These are phyloP conservation scores for Epistrophe eligans DNA, from an alignment of 2,888 invertebrate genomes.

Conservation along the genomic window DNA sequence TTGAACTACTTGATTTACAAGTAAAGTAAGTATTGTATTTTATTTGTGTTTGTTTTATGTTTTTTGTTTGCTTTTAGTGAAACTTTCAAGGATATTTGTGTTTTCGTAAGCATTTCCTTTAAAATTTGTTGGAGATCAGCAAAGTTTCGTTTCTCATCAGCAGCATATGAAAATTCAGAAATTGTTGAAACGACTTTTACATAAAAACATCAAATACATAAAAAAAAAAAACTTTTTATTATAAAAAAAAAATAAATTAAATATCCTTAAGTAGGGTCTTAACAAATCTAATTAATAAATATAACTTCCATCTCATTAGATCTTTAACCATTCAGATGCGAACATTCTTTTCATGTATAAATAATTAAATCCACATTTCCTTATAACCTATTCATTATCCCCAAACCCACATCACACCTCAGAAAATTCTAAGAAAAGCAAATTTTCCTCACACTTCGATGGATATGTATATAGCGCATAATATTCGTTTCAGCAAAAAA, in stretches of 20 bases:
- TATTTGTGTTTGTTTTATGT: no score
- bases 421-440: conserved; percentile 32
- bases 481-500: not conserved
- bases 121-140: no score
- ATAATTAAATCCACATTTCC: conserved; percentile 51
- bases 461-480: not conserved
- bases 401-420: conserved; percentile 43
- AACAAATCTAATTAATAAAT: not conserved
- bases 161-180: no score
- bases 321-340: not conserved
- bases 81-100: no score
- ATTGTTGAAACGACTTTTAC: no score
- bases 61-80: no score
- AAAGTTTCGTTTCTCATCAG: no score
- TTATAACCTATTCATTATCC: conserved; percentile 38
- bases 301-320: conserved; percentile 10
- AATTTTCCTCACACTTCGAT: conserved; percentile 23
- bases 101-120: no score
- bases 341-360: not conserved
- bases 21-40: no score
- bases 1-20: no score
- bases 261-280: not conserved
- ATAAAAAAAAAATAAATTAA: not conserved
- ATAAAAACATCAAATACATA: no score
- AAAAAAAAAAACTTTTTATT: no score